Percentiles rank a stretch among this genome's conserved stretches.
phyloP scores from a whole-genome alignment of 2,888 invertebrate species.

The Sipha maydis region DNA sequence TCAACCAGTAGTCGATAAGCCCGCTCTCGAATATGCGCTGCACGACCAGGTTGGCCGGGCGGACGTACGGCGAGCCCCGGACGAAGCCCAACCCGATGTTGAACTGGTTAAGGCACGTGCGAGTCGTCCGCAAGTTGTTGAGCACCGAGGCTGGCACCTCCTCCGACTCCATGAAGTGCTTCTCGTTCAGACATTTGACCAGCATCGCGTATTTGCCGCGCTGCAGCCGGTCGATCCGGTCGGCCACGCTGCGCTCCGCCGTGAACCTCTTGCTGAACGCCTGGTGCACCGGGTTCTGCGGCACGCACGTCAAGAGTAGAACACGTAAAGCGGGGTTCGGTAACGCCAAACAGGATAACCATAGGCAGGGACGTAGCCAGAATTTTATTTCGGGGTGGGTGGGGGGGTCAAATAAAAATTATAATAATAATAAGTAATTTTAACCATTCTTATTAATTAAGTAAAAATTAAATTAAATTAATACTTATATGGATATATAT shows the following conservation, averaged over 20 bases:
- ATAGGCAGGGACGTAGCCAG: too few relatives aligned
- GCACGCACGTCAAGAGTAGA: neutral
- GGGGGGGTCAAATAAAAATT: too few relatives aligned
- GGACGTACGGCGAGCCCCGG: constrained; percentile 56
- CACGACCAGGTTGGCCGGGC: constrained; percentile 59
- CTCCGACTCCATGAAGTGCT: constrained; percentile 63
- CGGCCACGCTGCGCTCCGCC: constrained; percentile 34
- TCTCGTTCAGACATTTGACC: constrained; percentile 60
- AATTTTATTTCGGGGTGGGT: too few relatives aligned
- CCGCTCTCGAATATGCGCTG: constrained; percentile 62
- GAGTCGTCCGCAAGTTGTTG: constrained; percentile 59
- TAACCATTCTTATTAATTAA: too few relatives aligned
- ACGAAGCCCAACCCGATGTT: constrained; percentile 60
- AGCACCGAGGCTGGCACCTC: constrained; percentile 58
- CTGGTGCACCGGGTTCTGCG: constrained; percentile 60
- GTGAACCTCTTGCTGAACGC: constrained; percentile 58
- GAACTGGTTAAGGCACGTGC: constrained; percentile 55
- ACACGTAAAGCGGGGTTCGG: too few relatives aligned
- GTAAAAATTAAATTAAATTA: too few relatives aligned
- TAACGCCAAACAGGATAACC: too few relatives aligned
- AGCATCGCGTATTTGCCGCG: constrained; percentile 62
- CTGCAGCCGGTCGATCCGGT: constrained; percentile 56
- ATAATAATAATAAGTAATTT: too few relatives aligned
- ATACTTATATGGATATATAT: too few relatives aligned
- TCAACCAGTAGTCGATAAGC: constrained; percentile 63